These are phyloP conservation scores for Chelmon rostratus DNA, from an alignment of 2,797 vertebrate species.

Conservation along the genomic window DNA sequence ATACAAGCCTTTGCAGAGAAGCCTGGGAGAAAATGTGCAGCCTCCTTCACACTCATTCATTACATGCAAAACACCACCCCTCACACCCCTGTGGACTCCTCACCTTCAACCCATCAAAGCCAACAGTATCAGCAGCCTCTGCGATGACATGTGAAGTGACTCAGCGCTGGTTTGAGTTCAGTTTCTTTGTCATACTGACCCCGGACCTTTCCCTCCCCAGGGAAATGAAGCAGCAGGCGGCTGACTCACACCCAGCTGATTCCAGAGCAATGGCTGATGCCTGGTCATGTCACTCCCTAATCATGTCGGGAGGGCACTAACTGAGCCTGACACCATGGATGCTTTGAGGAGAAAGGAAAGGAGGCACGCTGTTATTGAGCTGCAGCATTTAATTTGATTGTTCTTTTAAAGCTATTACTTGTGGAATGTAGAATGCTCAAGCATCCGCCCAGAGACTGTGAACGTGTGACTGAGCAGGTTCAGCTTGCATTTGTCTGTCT, in stretches of 20 bases:
- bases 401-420: constrained; percentile 52
- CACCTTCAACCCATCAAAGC: constrained; percentile 30
- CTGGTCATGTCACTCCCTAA: constrained; percentile 59
- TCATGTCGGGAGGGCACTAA: constrained; percentile 56
- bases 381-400: constrained; percentile 63
- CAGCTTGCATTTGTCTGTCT: not conserved
- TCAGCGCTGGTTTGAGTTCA: constrained; percentile 53
- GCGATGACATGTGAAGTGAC: constrained; percentile 51
- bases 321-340: constrained; percentile 59
- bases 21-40: not conserved
- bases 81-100: not conserved
- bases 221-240: constrained; percentile 50
- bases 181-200: constrained; percentile 62
- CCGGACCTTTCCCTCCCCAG: constrained; percentile 28
- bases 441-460: constrained; percentile 2
- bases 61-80: constrained; percentile 16
- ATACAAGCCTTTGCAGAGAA: constrained; percentile 1
- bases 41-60: constrained; percentile 10
- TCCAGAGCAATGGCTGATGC: constrained; percentile 53
- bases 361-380: constrained; percentile 46
- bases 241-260: constrained; percentile 72
- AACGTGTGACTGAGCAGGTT: constrained; percentile 7
- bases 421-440: constrained; percentile 20
- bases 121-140: constrained; percentile 26
- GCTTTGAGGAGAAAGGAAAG: constrained; percentile 52